Conservation (phyloP, 2,113 vertebrate genomes). For the Caranx melampygus region DNA sequence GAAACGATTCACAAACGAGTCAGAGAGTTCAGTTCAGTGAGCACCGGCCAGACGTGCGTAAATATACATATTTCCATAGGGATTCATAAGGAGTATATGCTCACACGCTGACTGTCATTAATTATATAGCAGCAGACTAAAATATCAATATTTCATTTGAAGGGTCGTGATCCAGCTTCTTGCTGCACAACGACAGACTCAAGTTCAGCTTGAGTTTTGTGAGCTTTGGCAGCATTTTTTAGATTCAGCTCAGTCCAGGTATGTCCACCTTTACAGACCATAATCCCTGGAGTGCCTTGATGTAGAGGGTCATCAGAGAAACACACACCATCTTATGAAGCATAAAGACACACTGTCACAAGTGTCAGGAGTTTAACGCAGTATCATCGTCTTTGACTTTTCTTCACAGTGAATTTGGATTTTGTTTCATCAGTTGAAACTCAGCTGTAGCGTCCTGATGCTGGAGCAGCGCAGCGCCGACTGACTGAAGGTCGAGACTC, state of each 20-base stretch:
- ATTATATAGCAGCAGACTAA: neutral
- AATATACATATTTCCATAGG: neutral
- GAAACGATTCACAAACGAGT: neutral
- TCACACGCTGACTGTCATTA: neutral
- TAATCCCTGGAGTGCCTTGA: slow-evolving; percentile 9
- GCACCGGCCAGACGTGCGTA: neutral
- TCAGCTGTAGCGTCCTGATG: too few relatives aligned
- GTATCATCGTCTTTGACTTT: neutral
- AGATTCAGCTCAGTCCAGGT: neutral
- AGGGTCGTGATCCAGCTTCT: neutral
- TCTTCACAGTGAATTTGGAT: neutral
- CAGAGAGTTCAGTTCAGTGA: neutral
- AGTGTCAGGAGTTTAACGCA: neutral
- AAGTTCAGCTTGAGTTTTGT: neutral
- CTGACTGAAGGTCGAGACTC: neutral
- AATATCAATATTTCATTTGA: neutral
- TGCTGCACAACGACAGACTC: neutral
- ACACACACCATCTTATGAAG: neutral
- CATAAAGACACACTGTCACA: neutral
- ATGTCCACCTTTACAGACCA: neutral
- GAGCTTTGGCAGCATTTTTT: slow-evolving; percentile 12
- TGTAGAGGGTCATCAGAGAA: neutral
- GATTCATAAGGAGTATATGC: neutral
- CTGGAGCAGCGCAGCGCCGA: too few relatives aligned
- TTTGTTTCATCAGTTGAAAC: neutral